Evolutionary conservation across 2,797 vertebrate species (phyloP), one percentile per base, ranked within the genome.

Genomic region (Rallus crepitans): DNA sequence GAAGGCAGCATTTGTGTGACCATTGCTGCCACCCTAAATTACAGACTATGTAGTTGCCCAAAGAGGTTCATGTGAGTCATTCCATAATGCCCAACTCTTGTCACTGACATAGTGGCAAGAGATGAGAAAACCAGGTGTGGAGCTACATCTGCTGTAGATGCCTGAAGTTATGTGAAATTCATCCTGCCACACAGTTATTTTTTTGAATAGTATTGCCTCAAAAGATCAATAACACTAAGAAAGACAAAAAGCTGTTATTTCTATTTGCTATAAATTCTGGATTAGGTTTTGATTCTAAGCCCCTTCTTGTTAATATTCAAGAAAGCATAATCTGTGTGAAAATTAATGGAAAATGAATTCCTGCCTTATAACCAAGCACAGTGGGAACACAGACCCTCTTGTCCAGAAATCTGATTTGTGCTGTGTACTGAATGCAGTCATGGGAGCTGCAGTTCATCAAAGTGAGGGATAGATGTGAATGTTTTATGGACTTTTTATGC

Each of bases 301-400:
- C 18, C 0, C 0, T 70, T 75, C 15, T 31, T 69, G 23, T 40
- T 72, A 55, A 57, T 89, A 89, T 52, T 73, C 47, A 82, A 82
- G 31, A 48, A 85, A 45, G 15, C 16, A 53, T 55, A 79, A 85
- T 64, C 63, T 66, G 28, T 72, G 60, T 68, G 71, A 71, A 85
- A 85, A 77, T 60, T 73, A 91, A 85, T 80, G 64, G 56, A 48
- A 82, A 89, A 91, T 68, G 2, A 92, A 73, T 85, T 86, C 68
- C 37, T 82, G 56, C 14, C 33, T 80, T 82, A 15, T n/a, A 82
- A 80, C 23, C 31, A 89, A 70, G n/a, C 3, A 9, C 89, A 64
- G 39, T 2, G 64, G 28, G 75, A 89, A 31, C 71, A 57, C 30
- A 77, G 48, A 77, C 42, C 10, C 0, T 0, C 17, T 77, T 89